phyloP scores from a whole-genome alignment of 2,797 vertebrate species.

The Lithobates pipiens region DNA sequence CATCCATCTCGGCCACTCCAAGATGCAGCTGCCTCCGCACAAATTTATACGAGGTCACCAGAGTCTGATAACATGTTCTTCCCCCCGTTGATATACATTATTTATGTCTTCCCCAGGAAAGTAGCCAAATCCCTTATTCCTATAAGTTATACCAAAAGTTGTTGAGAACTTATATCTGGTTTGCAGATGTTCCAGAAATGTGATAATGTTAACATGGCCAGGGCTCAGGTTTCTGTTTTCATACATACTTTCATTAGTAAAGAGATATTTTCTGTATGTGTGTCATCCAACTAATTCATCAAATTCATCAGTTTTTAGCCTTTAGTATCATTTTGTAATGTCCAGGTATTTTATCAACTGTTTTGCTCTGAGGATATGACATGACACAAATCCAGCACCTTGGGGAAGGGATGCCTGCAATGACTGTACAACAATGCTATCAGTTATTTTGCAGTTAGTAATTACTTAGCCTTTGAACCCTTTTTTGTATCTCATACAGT shows the following conservation, averaged over 20 bases:
- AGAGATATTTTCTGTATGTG: background rate
- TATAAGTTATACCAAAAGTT: conserved; percentile 10
- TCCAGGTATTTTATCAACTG: background rate
- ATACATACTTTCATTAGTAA: background rate
- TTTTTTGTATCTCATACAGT: no score
- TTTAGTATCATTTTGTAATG: background rate
- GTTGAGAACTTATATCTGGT: conserved; percentile 21
- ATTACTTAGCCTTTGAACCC: no score
- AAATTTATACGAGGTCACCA: conserved; percentile 4
- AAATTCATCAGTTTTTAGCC: background rate
- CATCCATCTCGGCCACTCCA: background rate
- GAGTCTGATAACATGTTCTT: conserved; percentile 6
- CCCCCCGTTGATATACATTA: conserved; percentile 13
- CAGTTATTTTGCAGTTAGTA: no score
- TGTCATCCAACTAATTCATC: conserved; percentile 19
- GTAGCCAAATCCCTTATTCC: conserved; percentile 29
- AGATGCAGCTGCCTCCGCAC: conserved; percentile 1
- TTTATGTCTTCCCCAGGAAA: conserved; percentile 33
- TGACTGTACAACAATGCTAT: background rate
- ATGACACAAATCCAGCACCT: background rate
- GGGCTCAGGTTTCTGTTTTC: background rate
- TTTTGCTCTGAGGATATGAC: background rate
- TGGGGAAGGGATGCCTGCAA: no score
- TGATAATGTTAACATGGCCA: conserved; percentile 3
- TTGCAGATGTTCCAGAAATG: conserved; percentile 28